These are phyloP conservation scores for Drosophila gaucha DNA, from an alignment of 2,888 invertebrate species.

Conservation along the genomic window DNA sequence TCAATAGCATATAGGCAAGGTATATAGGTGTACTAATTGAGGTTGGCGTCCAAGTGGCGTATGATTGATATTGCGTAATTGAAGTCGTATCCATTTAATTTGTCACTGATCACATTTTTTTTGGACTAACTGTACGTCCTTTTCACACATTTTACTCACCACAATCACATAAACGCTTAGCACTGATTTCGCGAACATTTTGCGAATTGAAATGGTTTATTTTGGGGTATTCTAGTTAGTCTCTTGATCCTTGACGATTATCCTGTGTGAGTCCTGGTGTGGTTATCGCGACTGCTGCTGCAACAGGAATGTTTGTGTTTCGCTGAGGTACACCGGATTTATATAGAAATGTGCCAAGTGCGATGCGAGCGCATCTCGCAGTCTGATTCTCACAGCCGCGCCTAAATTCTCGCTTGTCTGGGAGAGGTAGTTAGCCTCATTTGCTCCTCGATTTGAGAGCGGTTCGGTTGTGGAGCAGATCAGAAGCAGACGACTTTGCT, in stretches of 20 bases:
- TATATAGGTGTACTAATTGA: constrained; percentile 20
- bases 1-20: neutral
- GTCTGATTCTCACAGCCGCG: constrained; percentile 54
- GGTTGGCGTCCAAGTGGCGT: constrained; percentile 11
- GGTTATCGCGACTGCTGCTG: constrained; percentile 76
- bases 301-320: constrained; percentile 83
- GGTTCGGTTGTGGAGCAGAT: too few species aligned
- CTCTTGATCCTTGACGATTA: constrained; percentile 29
- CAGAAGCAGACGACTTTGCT: constrained; percentile 15
- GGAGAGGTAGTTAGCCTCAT: constrained; percentile 61
- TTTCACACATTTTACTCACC: constrained; percentile 73
- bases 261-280: constrained; percentile 74
- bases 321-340: constrained; percentile 71
- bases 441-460: constrained; percentile 51
- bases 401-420: constrained; percentile 55
- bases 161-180: constrained; percentile 68
- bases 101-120: constrained; percentile 23
- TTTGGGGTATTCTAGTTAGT: neutral
- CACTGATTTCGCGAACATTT: constrained; percentile 76
- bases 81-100: constrained; percentile 2
- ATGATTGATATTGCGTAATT: constrained; percentile 17
- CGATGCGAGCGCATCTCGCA: constrained; percentile 45
- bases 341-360: constrained; percentile 74
- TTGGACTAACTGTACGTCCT: constrained; percentile 13
- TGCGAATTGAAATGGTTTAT: constrained; percentile 22